A percentile compares a stretch with the other conserved stretches of the same genome.
Evolutionary conservation across 2,797 vertebrate genomes (phyloP).

Genomic region (Mionectes olivaceus): DNA sequence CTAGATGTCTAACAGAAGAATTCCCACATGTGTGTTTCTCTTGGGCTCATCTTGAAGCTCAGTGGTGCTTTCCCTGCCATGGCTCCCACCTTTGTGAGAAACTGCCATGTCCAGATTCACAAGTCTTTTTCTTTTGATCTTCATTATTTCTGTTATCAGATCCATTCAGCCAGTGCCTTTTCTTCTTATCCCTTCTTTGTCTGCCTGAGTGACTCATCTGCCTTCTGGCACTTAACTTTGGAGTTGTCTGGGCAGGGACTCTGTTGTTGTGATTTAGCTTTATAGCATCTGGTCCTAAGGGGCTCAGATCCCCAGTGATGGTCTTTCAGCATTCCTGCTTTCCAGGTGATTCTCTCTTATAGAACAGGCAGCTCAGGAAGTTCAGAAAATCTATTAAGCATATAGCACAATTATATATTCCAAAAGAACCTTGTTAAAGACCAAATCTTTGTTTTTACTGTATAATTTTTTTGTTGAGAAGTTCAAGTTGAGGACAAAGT

Average conservation of each 20-base stretch:
- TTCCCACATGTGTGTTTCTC: not conserved
- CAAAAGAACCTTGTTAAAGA: not conserved
- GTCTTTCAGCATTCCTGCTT: not conserved
- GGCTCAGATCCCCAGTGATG: not conserved
- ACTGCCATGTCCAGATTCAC: fast-evolving
- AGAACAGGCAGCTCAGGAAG: not conserved
- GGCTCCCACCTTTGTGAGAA: not conserved
- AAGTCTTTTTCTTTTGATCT: not conserved
- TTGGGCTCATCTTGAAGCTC: not conserved
- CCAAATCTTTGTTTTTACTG: not conserved
- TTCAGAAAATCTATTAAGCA: not conserved
- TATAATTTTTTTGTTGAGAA: not conserved
- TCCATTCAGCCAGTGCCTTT: not conserved
- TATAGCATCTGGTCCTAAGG: not conserved
- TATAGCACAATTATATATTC: not conserved
- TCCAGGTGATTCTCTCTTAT: not conserved
- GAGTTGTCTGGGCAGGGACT: not conserved
- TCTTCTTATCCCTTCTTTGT: not conserved
- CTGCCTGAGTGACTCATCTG: slow-evolving; percentile 18
- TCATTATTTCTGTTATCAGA: not conserved
- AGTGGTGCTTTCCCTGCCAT: not conserved
- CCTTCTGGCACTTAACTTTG: not conserved
- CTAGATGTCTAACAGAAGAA: not conserved
- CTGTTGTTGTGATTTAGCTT: slow-evolving; percentile 8
- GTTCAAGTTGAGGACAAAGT: slow-evolving; percentile 21